Evolutionary conservation across 2,888 invertebrate species (phyloP).

Genomic region (Abrostola triplasia): DNA sequence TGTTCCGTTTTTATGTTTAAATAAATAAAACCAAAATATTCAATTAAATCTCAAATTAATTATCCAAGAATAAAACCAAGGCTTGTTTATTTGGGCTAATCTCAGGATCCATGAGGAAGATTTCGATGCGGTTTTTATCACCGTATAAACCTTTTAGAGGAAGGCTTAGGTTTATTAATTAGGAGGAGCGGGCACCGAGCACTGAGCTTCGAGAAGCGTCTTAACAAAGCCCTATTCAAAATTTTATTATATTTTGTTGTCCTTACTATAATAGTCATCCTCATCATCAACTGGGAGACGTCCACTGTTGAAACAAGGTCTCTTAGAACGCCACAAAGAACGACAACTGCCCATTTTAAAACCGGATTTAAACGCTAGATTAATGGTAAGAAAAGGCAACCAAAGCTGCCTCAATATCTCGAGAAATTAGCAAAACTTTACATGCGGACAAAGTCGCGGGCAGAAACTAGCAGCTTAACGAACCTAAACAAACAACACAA

Average conservation of each 20-base stretch:
- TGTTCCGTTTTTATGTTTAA: too few species aligned
- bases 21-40: too few species aligned
- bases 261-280: background rate
- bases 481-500: background rate
- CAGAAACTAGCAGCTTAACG: too few species aligned
- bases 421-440: too few species aligned
- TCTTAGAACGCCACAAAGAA: too few species aligned
- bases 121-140: conserved; percentile 40
- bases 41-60: conserved; percentile 11
- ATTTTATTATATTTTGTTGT: background rate
- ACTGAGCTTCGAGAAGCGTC: conserved; percentile 8
- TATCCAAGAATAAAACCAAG: conserved; percentile 17
- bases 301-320: too few species aligned
- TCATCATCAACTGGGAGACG: too few species aligned
- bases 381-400: too few species aligned
- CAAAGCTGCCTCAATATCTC: too few species aligned
- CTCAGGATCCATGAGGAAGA: conserved; percentile 20
- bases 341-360: too few species aligned
- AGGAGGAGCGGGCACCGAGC: conserved; percentile 8
- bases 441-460: too few species aligned
- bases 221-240: background rate
- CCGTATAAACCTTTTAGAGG: conserved; percentile 42
- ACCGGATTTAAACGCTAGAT: too few species aligned
- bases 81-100: conserved; percentile 39
- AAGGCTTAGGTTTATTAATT: conserved; percentile 44